These are phyloP conservation scores for Sinelater perroti DNA, from an alignment of 2,888 invertebrate species.

Conservation along the genomic window DNA sequence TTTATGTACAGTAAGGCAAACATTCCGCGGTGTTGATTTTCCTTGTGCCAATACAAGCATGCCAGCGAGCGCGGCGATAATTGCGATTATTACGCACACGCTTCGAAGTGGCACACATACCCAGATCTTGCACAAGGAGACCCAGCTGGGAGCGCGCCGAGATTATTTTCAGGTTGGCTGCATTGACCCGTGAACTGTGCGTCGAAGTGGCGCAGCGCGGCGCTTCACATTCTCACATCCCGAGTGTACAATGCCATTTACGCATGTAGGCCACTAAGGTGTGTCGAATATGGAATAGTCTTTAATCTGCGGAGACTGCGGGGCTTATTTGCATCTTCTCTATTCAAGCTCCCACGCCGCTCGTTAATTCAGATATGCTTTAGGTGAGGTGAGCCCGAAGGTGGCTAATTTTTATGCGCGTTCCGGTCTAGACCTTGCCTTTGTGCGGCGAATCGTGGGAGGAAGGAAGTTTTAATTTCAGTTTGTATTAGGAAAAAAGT, in stretches of 20 bases:
- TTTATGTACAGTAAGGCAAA: too few species aligned
- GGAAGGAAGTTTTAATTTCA: neutral
- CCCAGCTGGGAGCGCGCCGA: conserved; percentile 8
- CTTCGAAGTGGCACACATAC: conserved; percentile 10
- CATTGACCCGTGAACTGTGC: conserved; percentile 23
- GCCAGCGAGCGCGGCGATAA: neutral
- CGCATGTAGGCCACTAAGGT: conserved; percentile 38
- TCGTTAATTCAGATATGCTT: conserved; percentile 22
- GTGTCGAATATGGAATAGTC: conserved; percentile 33
- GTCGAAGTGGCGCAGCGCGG: conserved; percentile 13
- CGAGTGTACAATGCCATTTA: conserved; percentile 31
- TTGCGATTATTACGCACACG: neutral
- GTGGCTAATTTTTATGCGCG: conserved; percentile 11
- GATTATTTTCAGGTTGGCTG: conserved; percentile 24
- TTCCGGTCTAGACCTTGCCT: conserved; percentile 12
- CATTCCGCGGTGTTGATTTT: too few species aligned
- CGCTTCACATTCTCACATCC: conserved; percentile 14
- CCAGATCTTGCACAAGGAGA: conserved; percentile 5
- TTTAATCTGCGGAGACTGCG: conserved; percentile 22
- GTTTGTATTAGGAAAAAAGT: too few species aligned
- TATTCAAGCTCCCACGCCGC: conserved; percentile 15
- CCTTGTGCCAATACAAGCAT: too few species aligned
- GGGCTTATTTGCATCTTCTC: conserved; percentile 25
- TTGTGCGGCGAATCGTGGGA: conserved; percentile 2
- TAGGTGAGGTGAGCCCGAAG: conserved; percentile 17